These are phyloP conservation scores for Epinephelus lanceolatus DNA, from an alignment of 2,113 vertebrate species.

Conservation along the genomic window DNA sequence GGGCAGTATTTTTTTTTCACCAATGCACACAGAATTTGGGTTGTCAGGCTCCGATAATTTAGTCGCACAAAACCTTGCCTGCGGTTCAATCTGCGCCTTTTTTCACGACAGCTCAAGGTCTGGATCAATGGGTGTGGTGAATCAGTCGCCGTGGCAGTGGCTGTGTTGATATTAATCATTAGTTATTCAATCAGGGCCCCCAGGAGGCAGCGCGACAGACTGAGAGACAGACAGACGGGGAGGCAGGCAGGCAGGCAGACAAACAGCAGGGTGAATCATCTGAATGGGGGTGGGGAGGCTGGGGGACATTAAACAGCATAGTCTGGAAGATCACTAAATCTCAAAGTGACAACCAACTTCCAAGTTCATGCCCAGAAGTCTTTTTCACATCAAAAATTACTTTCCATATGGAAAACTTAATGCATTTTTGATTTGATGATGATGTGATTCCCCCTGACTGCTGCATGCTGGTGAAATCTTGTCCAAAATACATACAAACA, in stretches of 20 bases:
- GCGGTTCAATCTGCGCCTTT: constrained; percentile 37
- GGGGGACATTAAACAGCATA: constrained; percentile 50
- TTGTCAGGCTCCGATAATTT: constrained; percentile 45
- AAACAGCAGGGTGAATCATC: constrained; percentile 69
- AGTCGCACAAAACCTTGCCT: constrained; percentile 47
- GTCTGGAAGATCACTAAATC: constrained; percentile 53
- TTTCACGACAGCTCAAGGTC: constrained; percentile 70
- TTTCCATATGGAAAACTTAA: constrained; percentile 40
- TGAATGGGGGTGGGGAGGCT: constrained; percentile 33
- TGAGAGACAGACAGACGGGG: constrained; percentile 32
- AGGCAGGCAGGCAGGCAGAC: constrained; percentile 35
- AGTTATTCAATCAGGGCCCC: constrained; percentile 78
- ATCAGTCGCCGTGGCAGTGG: constrained; percentile 68
- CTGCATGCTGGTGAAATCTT: neutral
- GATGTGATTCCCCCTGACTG: constrained; percentile 24
- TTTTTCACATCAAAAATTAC: constrained; percentile 45
- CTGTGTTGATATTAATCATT: constrained; percentile 82
- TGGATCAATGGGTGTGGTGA: constrained; percentile 75
- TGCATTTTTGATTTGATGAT: constrained; percentile 27
- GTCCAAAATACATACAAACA: neutral
- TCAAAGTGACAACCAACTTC: constrained; percentile 62
- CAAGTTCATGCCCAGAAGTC: constrained; percentile 41
- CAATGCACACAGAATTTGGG: constrained; percentile 22
- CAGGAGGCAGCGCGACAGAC: constrained; percentile 49
- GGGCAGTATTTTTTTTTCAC: constrained; percentile 20